Base-by-base conservation (phyloP, 2,797 vertebrate species). In the Echiichthys vipera region DNA sequence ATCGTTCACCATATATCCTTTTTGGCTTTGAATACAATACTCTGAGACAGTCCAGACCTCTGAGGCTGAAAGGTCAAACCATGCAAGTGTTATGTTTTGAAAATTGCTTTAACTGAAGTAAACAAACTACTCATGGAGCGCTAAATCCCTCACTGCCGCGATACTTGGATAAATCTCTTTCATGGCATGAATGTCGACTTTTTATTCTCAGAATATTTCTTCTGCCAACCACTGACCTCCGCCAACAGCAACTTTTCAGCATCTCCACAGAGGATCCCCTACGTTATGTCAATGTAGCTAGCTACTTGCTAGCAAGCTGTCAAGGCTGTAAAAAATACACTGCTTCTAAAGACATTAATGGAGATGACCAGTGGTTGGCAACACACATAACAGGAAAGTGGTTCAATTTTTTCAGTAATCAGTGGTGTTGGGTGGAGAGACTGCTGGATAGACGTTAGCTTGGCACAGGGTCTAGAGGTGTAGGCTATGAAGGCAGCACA, bases 121-220 rank as follows among this genome's bases (percentile, higher is more conserved):
- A 85, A 85, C 82, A 88, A 80, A 50, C 43, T 54, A 45, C 47
- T 74, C 55, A 17, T 18, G 53, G 20, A 69, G 40, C 25, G 12
- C 43, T 25, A 74, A 84, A 18, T 73, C 24, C 39, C 4, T 65
- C 65, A 5, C 29, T 61, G 36, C 57, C 40, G 40, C 18, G 11
- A 49, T 0, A 7, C 50, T 68, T 70, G 59, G 50, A 73, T 53
- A 43, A 25, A 43, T 54, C 36, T 64, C 43, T 80, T 90, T 72
- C 30, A 76, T 89, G 88, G 66, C 71, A 84, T 75, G 82, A 76
- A 90, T 86, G 75, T 8, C 47, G 74, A 74, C 57, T 74, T 73
- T 84, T 80, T 63, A 78, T 77, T 47, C 51, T 40, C 7, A 17
- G 40, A 77, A 54, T 63, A 65, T 45, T 65, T 55, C 20, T 65